phyloP scores from a whole-genome alignment of 2,113 vertebrate genomes.

The Apistogramma diplotaenia region DNA sequence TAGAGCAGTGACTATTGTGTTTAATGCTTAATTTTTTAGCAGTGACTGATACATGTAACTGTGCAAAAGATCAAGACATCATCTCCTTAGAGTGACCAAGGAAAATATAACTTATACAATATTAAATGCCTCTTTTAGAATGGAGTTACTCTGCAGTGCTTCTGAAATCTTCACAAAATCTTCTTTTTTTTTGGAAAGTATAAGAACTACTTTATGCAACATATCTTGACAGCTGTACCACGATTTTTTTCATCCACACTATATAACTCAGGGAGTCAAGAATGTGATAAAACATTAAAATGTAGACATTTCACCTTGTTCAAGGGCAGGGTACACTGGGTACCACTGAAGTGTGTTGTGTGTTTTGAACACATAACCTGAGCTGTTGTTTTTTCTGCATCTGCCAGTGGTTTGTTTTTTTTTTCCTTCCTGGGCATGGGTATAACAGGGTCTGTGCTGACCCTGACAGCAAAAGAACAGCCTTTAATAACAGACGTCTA shows the following conservation, averaged over 20 bases:
- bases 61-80: neutral
- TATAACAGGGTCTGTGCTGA: constrained; percentile 54
- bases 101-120: neutral
- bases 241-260: neutral
- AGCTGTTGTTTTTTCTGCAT: neutral
- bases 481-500: constrained; percentile 72
- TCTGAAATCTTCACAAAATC: too few species aligned
- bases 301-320: constrained; percentile 21
- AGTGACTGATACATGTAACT: neutral
- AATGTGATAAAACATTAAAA: constrained; percentile 1
- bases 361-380: neutral
- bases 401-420: neutral
- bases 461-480: constrained; percentile 69
- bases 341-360: neutral
- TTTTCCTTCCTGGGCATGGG: constrained; percentile 4
- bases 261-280: neutral
- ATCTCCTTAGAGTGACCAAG: neutral
- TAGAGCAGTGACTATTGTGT: neutral
- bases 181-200: neutral
- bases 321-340: constrained; percentile 22
- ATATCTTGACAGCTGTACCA: neutral
- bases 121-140: neutral
- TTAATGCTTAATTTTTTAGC: neutral
- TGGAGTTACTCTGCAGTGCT: neutral
- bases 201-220: neutral